phyloP scores from a whole-genome alignment of 1,140 invertebrate genomes.

The Drosophila nannoptera region DNA sequence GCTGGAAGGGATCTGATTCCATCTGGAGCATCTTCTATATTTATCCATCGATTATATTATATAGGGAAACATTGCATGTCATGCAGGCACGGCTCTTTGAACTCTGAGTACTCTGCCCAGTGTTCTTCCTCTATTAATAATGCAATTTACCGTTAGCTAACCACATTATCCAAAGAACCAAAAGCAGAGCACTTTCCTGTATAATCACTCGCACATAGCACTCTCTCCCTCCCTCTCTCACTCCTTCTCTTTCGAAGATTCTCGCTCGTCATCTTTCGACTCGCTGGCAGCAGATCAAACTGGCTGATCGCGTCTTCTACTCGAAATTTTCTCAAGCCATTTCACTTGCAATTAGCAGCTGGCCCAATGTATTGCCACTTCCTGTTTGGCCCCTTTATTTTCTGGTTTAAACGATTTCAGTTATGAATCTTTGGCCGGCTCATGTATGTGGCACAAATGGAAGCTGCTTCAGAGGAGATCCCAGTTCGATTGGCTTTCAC shows the following conservation, averaged over 20 bases:
- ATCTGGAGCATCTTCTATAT: too few species aligned
- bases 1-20: neutral
- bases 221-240: too few species aligned
- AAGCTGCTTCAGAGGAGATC: constrained; percentile 1
- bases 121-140: too few species aligned
- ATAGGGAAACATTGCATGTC: too few species aligned
- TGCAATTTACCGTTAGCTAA: too few species aligned
- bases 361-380: constrained; percentile 28
- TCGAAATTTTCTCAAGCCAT: constrained; percentile 7
- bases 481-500: constrained; percentile 31
- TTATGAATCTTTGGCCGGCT: neutral
- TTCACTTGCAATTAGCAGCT: constrained; percentile 35
- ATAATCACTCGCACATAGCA: too few species aligned
- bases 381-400: constrained; percentile 22
- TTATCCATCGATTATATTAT: too few species aligned
- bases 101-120: too few species aligned
- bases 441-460: neutral
- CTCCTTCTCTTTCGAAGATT: constrained; percentile 1
- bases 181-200: too few species aligned
- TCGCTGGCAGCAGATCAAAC: constrained; percentile 22
- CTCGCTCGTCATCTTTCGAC: constrained; percentile 35
- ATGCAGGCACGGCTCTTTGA: too few species aligned
- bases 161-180: too few species aligned
- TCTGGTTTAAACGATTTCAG: constrained; percentile 4
- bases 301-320: constrained; percentile 4